These are phyloP conservation scores for Cephus pulcher DNA, from an alignment of 2,888 invertebrate species.

Conservation along the genomic window DNA sequence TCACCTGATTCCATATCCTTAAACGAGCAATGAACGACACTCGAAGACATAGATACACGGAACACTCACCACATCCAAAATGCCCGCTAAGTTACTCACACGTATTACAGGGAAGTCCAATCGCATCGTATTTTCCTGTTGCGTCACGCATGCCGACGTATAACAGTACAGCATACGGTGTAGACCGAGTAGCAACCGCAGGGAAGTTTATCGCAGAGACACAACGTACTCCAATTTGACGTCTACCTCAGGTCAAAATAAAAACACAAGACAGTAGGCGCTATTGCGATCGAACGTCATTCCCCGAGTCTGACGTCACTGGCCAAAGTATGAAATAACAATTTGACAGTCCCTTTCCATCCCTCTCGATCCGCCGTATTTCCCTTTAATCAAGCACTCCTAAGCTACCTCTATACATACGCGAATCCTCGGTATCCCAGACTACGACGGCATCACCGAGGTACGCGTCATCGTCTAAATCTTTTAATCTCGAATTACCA, in stretches of 20 bases:
- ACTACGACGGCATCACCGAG: background rate
- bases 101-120: constrained; percentile 38
- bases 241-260: background rate
- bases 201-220: background rate
- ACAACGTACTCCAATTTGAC: background rate
- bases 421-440: background rate
- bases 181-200: constrained; percentile 3
- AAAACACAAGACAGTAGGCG: background rate
- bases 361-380: background rate
- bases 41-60: background rate
- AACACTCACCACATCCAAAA: background rate
- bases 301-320: background rate
- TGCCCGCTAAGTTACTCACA: background rate
- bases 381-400: background rate
- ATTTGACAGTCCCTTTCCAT: background rate
- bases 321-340: background rate
- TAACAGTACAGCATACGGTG: constrained; percentile 56
- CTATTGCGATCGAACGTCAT: background rate
- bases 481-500: background rate
- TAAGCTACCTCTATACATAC: too few relatives aligned
- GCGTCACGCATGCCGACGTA: constrained; percentile 60
- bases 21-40: background rate
- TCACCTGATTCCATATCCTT: background rate
- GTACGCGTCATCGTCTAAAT: background rate
- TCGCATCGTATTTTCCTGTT: constrained; percentile 55